Conservation (phyloP, 1,140 invertebrate genomes). For the Grapholita molesta region DNA sequence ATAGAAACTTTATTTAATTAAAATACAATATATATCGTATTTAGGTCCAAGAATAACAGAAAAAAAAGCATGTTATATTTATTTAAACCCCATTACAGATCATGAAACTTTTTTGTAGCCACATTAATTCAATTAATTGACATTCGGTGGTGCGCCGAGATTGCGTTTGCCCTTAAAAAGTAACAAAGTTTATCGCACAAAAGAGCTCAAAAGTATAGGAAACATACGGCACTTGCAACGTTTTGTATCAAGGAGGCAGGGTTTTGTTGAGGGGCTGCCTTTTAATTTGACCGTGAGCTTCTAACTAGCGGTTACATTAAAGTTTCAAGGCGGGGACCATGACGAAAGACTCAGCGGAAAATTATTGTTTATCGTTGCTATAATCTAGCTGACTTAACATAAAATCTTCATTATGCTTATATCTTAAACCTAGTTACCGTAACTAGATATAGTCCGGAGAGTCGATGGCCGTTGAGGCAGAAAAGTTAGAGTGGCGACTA, state of each 20-base stretch:
- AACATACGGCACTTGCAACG: not conserved
- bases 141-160: not conserved
- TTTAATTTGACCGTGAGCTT: slow-evolving; percentile 12
- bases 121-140: slow-evolving; percentile 4
- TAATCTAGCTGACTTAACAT: not conserved
- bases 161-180: not conserved
- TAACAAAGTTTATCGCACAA: not conserved
- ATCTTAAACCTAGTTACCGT: too few relatives aligned
- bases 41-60: too few relatives aligned
- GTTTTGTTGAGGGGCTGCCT: not conserved
- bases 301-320: slow-evolving; percentile 15
- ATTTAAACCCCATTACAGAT: not conserved
- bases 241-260: not conserved
- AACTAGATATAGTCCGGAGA: too few relatives aligned
- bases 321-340: not conserved
- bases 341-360: not conserved
- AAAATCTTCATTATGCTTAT: too few relatives aligned
- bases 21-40: too few relatives aligned
- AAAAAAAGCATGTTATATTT: too few relatives aligned
- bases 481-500: too few relatives aligned
- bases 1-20: too few relatives aligned
- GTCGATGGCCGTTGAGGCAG: too few relatives aligned
- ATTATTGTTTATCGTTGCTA: not conserved
- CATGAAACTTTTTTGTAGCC: not conserved
- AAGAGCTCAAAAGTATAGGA: not conserved